These are phyloP conservation scores for Fissipunctia ypsillon DNA, from an alignment of 2,888 invertebrate species.

Conservation along the genomic window DNA sequence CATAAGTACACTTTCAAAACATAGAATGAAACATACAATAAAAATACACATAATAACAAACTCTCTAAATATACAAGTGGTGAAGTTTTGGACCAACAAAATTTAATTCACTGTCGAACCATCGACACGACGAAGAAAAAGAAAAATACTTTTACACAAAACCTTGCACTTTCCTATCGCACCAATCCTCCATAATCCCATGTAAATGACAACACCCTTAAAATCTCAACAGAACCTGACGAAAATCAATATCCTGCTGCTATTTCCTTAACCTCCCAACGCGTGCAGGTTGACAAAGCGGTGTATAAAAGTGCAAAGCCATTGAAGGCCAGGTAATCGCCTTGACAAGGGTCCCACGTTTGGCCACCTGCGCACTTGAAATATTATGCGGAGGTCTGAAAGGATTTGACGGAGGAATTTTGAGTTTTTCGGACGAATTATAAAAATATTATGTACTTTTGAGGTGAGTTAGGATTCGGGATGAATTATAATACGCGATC, in stretches of 20 bases:
- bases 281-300: slow-evolving; percentile 53
- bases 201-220: slow-evolving; percentile 23
- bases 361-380: slow-evolving; percentile 77
- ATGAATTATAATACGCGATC: too few relatives aligned
- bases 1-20: too few relatives aligned
- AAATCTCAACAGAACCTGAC: not conserved
- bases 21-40: too few relatives aligned
- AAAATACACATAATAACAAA: too few relatives aligned
- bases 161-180: not conserved
- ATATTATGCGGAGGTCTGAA: slow-evolving; percentile 71
- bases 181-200: slow-evolving; percentile 12
- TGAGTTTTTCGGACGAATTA: slow-evolving; percentile 39
- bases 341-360: slow-evolving; percentile 77
- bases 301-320: slow-evolving; percentile 71
- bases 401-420: slow-evolving; percentile 48
- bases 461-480: too few relatives aligned
- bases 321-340: slow-evolving; percentile 76
- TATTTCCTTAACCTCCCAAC: slow-evolving; percentile 32
- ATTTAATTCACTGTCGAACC: not conserved
- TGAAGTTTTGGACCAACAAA: not conserved
- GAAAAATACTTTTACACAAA: not conserved
- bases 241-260: slow-evolving; percentile 46
- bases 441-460: slow-evolving; percentile 22
- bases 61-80: too few relatives aligned
- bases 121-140: not conserved